Base-by-base conservation (phyloP, 1,140 invertebrate species). In the Saccostrea cuccullata region DNA sequence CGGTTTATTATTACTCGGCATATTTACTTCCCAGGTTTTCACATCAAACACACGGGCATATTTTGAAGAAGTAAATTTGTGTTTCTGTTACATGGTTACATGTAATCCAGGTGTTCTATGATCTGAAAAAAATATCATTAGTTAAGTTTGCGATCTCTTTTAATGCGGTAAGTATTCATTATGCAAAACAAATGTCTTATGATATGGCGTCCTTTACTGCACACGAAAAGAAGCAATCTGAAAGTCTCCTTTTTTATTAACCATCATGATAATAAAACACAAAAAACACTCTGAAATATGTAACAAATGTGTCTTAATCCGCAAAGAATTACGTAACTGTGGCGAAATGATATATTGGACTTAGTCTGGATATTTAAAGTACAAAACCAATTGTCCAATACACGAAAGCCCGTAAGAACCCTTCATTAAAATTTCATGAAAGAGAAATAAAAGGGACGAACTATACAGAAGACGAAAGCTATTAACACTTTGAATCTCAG, bases 371-470 rank as follows among this genome's bases (percentile, higher is more conserved):
- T 77, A 17, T 77, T 36, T 77, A 77, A 77, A 77, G 70, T 77
- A 77, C 70, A 77, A 77, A 64, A 77, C 26, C 26, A 77, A 77
- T 77, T 77, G 70, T 77, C 70, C 70, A 77, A 77, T 30, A 77
- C 70, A 77, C 70, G 70, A 77, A 77, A 15, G 70, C 70, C 70
- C 15, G 3, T 30, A 30, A 26, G 70, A 77, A 77, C 26, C 47
- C 26, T 77, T 30, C 70, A 77, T 77, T 77, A 77, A 77, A 77
- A 30, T 77, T 77, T 77, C 70, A 77, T 77, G 70, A 77, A 77
- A 77, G 70, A 77, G 26, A 26, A 77, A 77, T 30, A 30, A 77
- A 77, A 77, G 26, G 23, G 70, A 26, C 23, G 23, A 17, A 26
- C 13, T 30, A 30, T 11, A 26, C 30, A 77, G 70, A 26, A 77